These are phyloP conservation scores for Cosmia trapezina DNA, from an alignment of 2,888 invertebrate species.

Conservation along the genomic window DNA sequence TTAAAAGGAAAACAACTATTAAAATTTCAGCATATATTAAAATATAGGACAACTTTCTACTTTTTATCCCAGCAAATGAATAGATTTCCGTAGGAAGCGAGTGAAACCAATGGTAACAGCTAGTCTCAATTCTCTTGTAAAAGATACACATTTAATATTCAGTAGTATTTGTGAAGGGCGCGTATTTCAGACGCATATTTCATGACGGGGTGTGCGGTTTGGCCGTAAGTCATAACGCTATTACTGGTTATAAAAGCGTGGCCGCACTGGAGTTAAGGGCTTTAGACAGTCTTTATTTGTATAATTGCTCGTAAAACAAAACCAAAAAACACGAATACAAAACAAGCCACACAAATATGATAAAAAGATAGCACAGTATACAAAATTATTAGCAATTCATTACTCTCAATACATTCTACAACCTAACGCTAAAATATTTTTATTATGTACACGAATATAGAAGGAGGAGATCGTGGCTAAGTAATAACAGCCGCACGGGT, in stretches of 20 bases:
- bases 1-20: too few species aligned
- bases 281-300: background rate
- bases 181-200: conserved; percentile 85
- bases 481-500: too few species aligned
- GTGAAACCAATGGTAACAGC: background rate
- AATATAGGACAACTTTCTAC: background rate
- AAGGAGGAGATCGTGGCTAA: too few species aligned
- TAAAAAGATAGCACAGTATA: background rate
- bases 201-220: conserved; percentile 79
- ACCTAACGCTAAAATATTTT: too few species aligned
- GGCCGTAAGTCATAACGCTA: conserved; percentile 75
- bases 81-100: background rate
- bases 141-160: conserved; percentile 74
- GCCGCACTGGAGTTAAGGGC: conserved; percentile 7
- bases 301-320: too few species aligned
- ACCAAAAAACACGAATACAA: too few species aligned
- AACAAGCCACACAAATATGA: background rate
- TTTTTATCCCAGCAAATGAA: background rate
- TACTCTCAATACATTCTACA: too few species aligned
- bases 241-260: conserved; percentile 65
- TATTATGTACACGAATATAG: too few species aligned
- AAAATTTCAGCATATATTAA: too few species aligned
- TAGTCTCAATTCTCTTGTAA: conserved; percentile 66
- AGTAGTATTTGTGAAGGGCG: conserved; percentile 75
- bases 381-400: too few species aligned